Evolutionary conservation across 2,113 vertebrate species (phyloP).

Genomic region (Petrocephalus microphthalmus): DNA sequence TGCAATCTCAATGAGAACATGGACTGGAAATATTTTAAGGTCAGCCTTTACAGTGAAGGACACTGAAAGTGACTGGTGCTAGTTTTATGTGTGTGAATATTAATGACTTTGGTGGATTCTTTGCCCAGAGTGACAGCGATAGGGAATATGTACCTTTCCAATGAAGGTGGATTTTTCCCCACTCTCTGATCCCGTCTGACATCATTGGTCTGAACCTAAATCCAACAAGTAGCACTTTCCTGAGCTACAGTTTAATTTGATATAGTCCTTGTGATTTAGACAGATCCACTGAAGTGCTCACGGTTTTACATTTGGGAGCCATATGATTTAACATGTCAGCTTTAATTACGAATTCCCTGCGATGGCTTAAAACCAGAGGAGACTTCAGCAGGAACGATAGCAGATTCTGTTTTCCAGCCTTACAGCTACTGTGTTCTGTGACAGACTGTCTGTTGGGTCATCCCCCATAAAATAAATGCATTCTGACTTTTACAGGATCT

Average conservation of each 20-base stretch:
- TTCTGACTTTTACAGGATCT: conserved; percentile 68
- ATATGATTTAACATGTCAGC: not conserved
- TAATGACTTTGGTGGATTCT: not conserved
- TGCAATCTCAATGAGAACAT: conserved; percentile 82
- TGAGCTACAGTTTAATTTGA: not conserved
- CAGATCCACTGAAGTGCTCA: not conserved
- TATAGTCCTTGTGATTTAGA: not conserved
- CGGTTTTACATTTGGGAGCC: not conserved
- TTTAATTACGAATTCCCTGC: not conserved
- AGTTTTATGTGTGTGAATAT: not conserved
- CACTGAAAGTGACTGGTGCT: not conserved
- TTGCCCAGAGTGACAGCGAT: not conserved
- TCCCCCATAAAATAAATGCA: not conserved
- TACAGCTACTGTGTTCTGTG: not conserved
- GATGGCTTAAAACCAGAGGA: not conserved
- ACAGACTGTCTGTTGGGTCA: not conserved
- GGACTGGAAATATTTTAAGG: conserved; percentile 96
- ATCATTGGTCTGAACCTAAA: not conserved
- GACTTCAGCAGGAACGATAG: not conserved
- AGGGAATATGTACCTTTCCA: not conserved
- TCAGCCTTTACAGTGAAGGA: conserved; percentile 39
- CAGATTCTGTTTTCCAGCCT: not conserved
- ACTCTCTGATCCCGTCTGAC: not conserved
- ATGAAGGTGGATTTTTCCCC: not conserved
- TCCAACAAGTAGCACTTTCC: not conserved